Conservation (phyloP, 2,113 vertebrate species). For the Motacilla tschutschensis region DNA sequence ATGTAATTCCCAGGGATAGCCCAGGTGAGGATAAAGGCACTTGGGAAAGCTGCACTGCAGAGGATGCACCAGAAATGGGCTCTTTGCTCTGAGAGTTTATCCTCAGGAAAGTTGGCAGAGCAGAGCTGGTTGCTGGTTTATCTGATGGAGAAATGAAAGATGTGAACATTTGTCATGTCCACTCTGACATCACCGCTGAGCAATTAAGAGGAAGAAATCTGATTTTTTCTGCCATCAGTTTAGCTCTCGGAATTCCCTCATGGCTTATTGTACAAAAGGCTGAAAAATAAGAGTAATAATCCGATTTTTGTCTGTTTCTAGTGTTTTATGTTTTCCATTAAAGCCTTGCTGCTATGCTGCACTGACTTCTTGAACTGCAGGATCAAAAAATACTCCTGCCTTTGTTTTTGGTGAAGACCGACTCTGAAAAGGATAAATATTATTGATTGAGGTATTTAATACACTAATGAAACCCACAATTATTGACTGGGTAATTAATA, state of each 20-base stretch:
- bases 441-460: slow-evolving; percentile 80
- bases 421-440: slow-evolving; percentile 76
- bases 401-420: slow-evolving; percentile 36
- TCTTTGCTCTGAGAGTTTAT: slow-evolving; percentile 27
- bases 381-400: slow-evolving; percentile 59
- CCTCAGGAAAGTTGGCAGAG: slow-evolving; percentile 24
- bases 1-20: background rate
- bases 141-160: slow-evolving; percentile 28
- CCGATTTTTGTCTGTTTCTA: slow-evolving; percentile 70
- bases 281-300: slow-evolving; percentile 67
- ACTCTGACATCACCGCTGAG: slow-evolving; percentile 43
- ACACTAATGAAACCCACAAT: slow-evolving; percentile 78
- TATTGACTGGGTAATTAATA: slow-evolving; percentile 83
- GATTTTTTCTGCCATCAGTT: slow-evolving; percentile 71
- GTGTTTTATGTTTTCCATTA: slow-evolving; percentile 75
- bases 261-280: slow-evolving; percentile 67
- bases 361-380: slow-evolving; percentile 65
- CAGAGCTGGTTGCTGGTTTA: slow-evolving; percentile 28
- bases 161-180: slow-evolving; percentile 44
- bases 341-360: slow-evolving; percentile 38
- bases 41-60: background rate
- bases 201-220: slow-evolving; percentile 69
- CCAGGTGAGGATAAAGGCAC: background rate
- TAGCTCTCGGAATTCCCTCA: slow-evolving; percentile 67
- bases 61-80: slow-evolving; percentile 14